Evolutionary conservation across 2,888 invertebrate species (phyloP).

Genomic region (Chironomus tentans): DNA sequence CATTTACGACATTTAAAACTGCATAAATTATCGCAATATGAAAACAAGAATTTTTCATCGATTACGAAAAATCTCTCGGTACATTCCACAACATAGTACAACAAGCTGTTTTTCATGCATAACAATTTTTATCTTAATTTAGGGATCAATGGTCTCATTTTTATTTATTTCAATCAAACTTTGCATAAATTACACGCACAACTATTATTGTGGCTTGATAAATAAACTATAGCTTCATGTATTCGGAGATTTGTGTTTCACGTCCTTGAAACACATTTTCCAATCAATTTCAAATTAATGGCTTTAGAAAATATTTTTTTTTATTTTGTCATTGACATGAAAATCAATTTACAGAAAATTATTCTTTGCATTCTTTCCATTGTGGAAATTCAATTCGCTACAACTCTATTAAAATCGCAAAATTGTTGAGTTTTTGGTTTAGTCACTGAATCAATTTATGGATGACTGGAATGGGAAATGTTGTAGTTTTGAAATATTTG

Average conservation of each 20-base stretch:
- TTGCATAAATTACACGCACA: not conserved
- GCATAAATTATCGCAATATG: not conserved
- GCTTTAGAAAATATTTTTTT: not conserved
- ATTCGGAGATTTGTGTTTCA: too few species aligned
- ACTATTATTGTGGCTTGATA: too few species aligned
- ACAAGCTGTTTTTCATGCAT: not conserved
- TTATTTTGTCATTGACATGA: not conserved
- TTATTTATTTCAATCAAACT: not conserved
- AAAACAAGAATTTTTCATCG: not conserved
- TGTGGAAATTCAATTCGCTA: not conserved
- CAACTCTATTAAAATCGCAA: not conserved
- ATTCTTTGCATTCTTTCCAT: not conserved
- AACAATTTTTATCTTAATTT: not conserved
- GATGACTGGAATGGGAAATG: too few species aligned
- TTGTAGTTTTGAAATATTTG: too few species aligned
- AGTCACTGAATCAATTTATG: too few species aligned
- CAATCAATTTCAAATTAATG: not conserved
- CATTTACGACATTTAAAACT: not conserved
- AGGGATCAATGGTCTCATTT: not conserved
- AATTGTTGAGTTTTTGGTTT: too few species aligned
- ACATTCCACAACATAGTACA: not conserved
- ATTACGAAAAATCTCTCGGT: too few species aligned
- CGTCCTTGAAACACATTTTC: not conserved
- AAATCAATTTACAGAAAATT: not conserved
- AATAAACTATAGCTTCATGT: too few species aligned